A percentile compares a stretch with the other conserved stretches of the same genome.
Conservation (phyloP, 2,888 invertebrate species). For the Netelia melanura region DNA sequence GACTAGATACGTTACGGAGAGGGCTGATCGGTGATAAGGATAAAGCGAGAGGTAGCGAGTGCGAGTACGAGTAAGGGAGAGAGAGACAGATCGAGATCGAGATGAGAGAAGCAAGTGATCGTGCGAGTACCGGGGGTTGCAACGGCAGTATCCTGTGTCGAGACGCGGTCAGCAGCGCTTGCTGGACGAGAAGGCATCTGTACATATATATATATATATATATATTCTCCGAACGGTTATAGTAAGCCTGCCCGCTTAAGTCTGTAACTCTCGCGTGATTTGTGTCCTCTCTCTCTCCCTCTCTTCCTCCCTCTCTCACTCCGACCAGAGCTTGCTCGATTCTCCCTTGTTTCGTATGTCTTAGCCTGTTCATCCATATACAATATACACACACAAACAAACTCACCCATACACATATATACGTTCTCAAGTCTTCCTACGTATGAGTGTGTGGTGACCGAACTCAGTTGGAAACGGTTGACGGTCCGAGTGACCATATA, state of each 20-base stretch:
- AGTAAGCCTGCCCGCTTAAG: conserved; percentile 82
- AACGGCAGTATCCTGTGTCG: conserved; percentile 54
- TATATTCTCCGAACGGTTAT: conserved; percentile 26
- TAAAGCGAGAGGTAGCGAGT: background rate
- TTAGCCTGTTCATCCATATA: conserved; percentile 22
- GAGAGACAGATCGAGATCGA: conserved; percentile 44
- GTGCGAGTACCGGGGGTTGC: conserved; percentile 18
- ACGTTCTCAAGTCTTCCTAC: background rate
- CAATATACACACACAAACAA: background rate
- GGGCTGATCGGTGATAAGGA: conserved; percentile 37
- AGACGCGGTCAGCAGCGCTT: conserved; percentile 29
- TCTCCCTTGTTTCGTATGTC: conserved; percentile 6
- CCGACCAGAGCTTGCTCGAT: background rate
- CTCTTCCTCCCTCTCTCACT: conserved; percentile 17
- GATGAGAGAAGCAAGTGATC: conserved; percentile 42
- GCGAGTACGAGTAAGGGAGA: conserved; percentile 29
- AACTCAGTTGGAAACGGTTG: conserved; percentile 37
- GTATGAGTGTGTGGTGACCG: conserved; percentile 17
- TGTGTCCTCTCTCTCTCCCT: conserved; percentile 76
- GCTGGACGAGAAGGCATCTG: background rate
- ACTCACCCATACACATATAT: conserved; percentile 1
- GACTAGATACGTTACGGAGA: conserved; percentile 42
- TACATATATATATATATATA: background rate
- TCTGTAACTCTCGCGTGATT: conserved; percentile 84
- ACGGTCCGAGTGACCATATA: conserved; percentile 35